These are phyloP conservation scores for Pristionchus mayeri DNA, from an alignment of 2,888 invertebrate species.

Conservation along the genomic window DNA sequence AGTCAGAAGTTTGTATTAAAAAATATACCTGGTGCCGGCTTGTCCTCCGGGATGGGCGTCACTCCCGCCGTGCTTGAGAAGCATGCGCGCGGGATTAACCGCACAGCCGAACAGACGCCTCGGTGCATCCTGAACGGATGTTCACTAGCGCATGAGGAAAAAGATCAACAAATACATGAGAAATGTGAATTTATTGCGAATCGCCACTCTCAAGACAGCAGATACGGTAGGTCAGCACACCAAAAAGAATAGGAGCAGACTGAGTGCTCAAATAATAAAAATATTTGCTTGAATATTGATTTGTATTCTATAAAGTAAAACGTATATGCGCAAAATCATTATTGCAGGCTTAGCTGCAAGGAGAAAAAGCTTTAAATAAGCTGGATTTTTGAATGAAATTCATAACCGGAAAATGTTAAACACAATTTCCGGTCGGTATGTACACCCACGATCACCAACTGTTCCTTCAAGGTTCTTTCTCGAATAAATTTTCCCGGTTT, in stretches of 20 bases:
- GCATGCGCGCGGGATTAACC: background rate
- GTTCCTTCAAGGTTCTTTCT: background rate
- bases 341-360: too few relatives aligned
- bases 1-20: too few relatives aligned
- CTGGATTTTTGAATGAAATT: background rate
- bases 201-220: too few relatives aligned
- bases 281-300: too few relatives aligned
- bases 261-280: too few relatives aligned
- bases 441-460: background rate
- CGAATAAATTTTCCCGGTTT: background rate
- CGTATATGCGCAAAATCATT: too few relatives aligned
- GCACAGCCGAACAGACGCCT: background rate
- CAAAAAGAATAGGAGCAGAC: too few relatives aligned
- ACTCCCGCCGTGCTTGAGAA: slow-evolving; percentile 1
- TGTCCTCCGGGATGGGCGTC: too few relatives aligned
- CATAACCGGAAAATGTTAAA: background rate
- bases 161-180: background rate
- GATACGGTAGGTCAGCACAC: too few relatives aligned
- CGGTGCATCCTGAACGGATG: slow-evolving; percentile 4
- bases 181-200: too few relatives aligned
- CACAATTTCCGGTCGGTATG: too few relatives aligned
- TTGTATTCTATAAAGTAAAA: too few relatives aligned
- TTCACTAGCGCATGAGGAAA: background rate
- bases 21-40: background rate
- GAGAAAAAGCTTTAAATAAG: background rate